phyloP scores from a whole-genome alignment of 2,797 vertebrate genomes.

The Clamator glandarius region DNA sequence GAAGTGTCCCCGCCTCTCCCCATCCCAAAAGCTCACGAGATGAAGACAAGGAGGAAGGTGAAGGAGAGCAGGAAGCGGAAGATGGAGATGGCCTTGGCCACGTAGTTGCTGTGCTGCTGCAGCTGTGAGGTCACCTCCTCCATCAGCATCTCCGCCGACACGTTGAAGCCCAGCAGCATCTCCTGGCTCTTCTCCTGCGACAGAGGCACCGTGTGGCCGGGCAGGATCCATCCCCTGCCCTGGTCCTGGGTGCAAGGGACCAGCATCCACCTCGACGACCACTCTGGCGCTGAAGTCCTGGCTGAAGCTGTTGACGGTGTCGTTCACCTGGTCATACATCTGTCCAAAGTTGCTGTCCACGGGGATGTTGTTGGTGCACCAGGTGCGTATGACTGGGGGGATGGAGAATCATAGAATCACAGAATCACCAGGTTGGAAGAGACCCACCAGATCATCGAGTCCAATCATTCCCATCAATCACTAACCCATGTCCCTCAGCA shows the following conservation, averaged over 20 bases:
- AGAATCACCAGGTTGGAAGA: no score
- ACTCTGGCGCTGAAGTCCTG: slow-evolving; percentile 79
- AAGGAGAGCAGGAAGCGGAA: slow-evolving; percentile 82
- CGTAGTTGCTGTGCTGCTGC: not conserved
- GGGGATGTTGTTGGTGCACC: slow-evolving; percentile 78
- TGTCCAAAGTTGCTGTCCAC: slow-evolving; percentile 85
- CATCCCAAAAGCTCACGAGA: slow-evolving; percentile 72
- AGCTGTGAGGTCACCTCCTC: slow-evolving; percentile 72
- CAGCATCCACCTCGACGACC: slow-evolving; percentile 69
- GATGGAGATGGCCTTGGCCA: slow-evolving; percentile 59
- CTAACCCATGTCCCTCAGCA: no score
- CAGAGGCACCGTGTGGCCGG: rapidly evolving
- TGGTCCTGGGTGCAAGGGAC: not conserved
- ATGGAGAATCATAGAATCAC: no score
- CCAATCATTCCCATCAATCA: no score
- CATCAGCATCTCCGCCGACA: slow-evolving; percentile 70
- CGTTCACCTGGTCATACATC: slow-evolving; percentile 82
- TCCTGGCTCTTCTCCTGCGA: slow-evolving; percentile 70
- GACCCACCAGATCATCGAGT: no score
- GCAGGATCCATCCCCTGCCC: not conserved
- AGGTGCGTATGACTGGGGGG: slow-evolving; percentile 67
- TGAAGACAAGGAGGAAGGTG: slow-evolving; percentile 84
- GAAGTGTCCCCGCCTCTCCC: not conserved
- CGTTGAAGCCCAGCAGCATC: slow-evolving; percentile 49
- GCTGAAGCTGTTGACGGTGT: slow-evolving; percentile 76